Base-by-base conservation (phyloP, 2,888 invertebrate species). In the Noctua janthina region DNA sequence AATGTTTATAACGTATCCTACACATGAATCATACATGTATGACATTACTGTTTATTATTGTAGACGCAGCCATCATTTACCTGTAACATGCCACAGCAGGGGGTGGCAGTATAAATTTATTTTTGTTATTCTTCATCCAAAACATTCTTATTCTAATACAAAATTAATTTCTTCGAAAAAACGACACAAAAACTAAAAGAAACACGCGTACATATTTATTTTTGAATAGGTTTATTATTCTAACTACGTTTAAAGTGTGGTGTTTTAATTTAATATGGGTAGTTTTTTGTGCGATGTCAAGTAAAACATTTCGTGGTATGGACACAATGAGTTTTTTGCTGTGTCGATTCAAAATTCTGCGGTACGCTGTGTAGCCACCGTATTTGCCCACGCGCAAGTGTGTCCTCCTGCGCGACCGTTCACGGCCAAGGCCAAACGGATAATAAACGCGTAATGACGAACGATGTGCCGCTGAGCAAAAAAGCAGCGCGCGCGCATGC, bases 401-500 rank as follows among this genome's bases (percentile, higher is more conserved):
- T 93, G 94, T 94, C 94, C 93, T 92, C 92, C 91, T 90, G 92
- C 92, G 90, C 95, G 96, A 94, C 94, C 96, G 96, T 96, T 96
- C 97, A 96, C 95, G 96, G 96, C 95, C 96, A 97, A 97, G 96
- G 96, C 95, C 96, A 95, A 93, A 92, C 91, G 93, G 93, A 95
- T 95, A 96, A 96, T 96, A 95, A 95, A 95, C 94, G 94, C 91
- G 94, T 94, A 93, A 95, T 96, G 95, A 96, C 93, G 94, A 94
- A 95, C 94, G 95, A 95, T 93, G 94, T 95, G 95, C 95, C 93
- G 91, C 93, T 92, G 92, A 91, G 92, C 93, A 94, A 94, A 95
- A 94, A 89, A 84, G 90, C 90, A 92, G 93, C 92, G 92, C 91
- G 93, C 92, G 93, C 83, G 79, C 93, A 89, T 91, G 89, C 90